Conservation (phyloP, 2,113 vertebrate species). For the Gymnarchus niloticus region DNA sequence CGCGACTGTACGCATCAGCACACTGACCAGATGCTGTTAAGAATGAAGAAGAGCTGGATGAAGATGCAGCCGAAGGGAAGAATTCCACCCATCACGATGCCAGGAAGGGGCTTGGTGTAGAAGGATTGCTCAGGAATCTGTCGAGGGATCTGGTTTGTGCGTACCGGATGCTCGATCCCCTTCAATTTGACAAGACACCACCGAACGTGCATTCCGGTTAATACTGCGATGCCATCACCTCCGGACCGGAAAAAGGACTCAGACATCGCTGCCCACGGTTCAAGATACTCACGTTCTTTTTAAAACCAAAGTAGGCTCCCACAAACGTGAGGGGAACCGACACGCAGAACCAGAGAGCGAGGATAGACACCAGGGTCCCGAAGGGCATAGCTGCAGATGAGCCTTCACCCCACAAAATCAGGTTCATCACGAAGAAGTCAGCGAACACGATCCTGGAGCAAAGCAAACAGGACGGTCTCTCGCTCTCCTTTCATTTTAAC, state of each 20-base stretch:
- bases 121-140: conserved; percentile 93
- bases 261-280: not conserved
- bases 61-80: conserved; percentile 93
- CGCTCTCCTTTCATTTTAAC: not conserved
- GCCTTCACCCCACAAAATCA: conserved; percentile 92
- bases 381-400: conserved; percentile 92
- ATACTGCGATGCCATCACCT: not conserved
- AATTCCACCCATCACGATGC: conserved; percentile 92
- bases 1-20: not conserved
- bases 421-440: conserved; percentile 92
- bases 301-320: conserved; percentile 92
- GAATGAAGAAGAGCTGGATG: conserved; percentile 93
- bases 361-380: conserved; percentile 84
- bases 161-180: conserved; percentile 90
- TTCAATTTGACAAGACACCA: conserved; percentile 38
- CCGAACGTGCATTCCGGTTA: not conserved
- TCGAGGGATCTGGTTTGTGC: conserved; percentile 93
- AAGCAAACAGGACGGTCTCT: not conserved
- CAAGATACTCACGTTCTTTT: conserved; percentile 76
- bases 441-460: conserved; percentile 84
- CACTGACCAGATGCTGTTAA: conserved; percentile 91
- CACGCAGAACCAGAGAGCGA: conserved; percentile 94
- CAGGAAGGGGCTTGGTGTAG: conserved; percentile 85
- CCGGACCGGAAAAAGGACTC: not conserved
- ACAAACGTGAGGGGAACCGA: conserved; percentile 87